phyloP scores from a whole-genome alignment of 53 echinoderm and acorn worm genomes.

The Patiria pectinifera region DNA sequence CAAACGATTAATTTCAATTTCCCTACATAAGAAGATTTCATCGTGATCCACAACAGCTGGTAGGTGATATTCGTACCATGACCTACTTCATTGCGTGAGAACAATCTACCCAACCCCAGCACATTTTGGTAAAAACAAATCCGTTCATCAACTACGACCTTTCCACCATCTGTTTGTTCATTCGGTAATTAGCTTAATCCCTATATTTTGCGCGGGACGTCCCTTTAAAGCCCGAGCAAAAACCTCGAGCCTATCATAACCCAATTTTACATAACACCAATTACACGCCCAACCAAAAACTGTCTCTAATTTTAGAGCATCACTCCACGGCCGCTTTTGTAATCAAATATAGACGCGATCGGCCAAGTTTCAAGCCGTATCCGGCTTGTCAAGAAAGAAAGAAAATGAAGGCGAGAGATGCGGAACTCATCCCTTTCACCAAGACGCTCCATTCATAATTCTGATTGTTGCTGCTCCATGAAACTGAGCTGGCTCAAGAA shows the following conservation, averaged over 20 bases:
- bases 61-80: not conserved
- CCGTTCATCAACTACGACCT: not conserved
- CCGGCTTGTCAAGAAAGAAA: constrained; percentile 29
- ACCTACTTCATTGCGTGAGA: not conserved
- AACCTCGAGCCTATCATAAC: not conserved
- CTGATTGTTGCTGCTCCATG: constrained; percentile 37
- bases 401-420: constrained; percentile 30
- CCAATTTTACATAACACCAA: constrained; percentile 14
- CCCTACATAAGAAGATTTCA: not conserved
- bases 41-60: not conserved
- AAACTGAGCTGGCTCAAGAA: constrained; percentile 43
- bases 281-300: not conserved
- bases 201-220: not conserved
- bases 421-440: constrained; percentile 34
- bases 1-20: not conserved
- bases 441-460: constrained; percentile 41
- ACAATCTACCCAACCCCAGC: not conserved
- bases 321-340: not conserved
- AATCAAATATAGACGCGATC: constrained; percentile 43
- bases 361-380: constrained; percentile 8
- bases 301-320: constrained; percentile 42
- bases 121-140: not conserved
- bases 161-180: constrained; percentile 8
- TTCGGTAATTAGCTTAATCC: not conserved
- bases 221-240: constrained; percentile 8